Conservation (phyloP, 2,888 invertebrate genomes). For the Drosophila mettleri region DNA sequence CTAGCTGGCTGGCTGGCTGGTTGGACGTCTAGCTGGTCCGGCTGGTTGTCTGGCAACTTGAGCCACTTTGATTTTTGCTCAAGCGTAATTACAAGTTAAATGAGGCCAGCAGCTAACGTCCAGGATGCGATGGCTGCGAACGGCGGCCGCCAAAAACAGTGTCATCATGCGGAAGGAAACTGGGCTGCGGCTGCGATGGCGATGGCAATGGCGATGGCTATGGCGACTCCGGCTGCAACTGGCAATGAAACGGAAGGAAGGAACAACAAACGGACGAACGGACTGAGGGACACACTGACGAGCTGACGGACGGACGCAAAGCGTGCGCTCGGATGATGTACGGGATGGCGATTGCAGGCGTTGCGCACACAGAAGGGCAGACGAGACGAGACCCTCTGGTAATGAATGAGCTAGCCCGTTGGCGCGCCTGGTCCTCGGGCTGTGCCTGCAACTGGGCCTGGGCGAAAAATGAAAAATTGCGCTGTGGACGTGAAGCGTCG, state of each 20-base stretch:
- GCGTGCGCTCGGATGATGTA: slow-evolving; percentile 67
- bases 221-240: slow-evolving; percentile 57
- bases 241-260: slow-evolving; percentile 38
- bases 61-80: slow-evolving; percentile 80
- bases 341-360: slow-evolving; percentile 67
- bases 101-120: slow-evolving; percentile 75
- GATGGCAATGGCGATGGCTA: slow-evolving; percentile 21
- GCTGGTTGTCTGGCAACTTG: slow-evolving; percentile 69
- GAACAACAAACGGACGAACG: slow-evolving; percentile 9
- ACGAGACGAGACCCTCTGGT: slow-evolving; percentile 52
- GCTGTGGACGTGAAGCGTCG: slow-evolving; percentile 43
- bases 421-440: slow-evolving; percentile 16
- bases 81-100: slow-evolving; percentile 83
- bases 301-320: slow-evolving; percentile 48
- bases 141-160: slow-evolving; percentile 75
- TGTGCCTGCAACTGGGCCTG: background rate
- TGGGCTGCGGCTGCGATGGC: slow-evolving; percentile 56
- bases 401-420: slow-evolving; percentile 68
- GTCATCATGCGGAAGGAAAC: slow-evolving; percentile 79
- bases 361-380: slow-evolving; percentile 12
- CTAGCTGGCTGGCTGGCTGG: slow-evolving; percentile 5
- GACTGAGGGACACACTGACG: background rate
- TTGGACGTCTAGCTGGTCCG: slow-evolving; percentile 23
- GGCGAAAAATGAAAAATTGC: slow-evolving; percentile 74
- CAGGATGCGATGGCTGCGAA: slow-evolving; percentile 52